Evolutionary conservation across 2,888 invertebrate genomes (phyloP), one percentile per base, ranked within the genome.

Genomic region (Boloria euphrosyne): DNA sequence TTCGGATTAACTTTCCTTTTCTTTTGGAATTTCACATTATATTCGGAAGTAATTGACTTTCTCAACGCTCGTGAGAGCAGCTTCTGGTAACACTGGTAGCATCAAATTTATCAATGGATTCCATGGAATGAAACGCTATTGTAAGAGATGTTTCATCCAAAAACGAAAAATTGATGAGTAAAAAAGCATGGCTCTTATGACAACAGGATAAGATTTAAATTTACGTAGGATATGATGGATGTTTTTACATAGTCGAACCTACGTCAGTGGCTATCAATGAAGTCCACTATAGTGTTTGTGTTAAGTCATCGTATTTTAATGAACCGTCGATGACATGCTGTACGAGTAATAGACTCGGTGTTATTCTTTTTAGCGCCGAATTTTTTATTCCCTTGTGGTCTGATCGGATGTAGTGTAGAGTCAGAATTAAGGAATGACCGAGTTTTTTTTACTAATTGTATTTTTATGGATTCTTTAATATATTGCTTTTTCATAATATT

Each of bases 261-360:
- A 89, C 89, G 90, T 89, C 86, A 80, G 86, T 84, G 88, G 86
- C 89, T 89, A 90, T 92, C 92, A 92, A 92, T 92, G 92, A 91
- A 92, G 90, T 89, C 88, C 89, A 90, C 86, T 89, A 86, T 86
- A 79, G 80, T 87, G 84, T 90, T 91, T 90, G 82, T 91, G 92
- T 90, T 84, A 84, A 92, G 92, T 92, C 92, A 92, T 92, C 90
- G 89, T 78, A 86, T 92, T 92, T 92, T 92, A 92, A 92, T 92
- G 92, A 92, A 91, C 86, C 87, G 82, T 85, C 90, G 91, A 92
- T 92, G 92, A 92, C 92, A 90, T 88, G 92, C 90, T 84, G 85
- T 87, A 90, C 87, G 83, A 84, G 88, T 91, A 90, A 92, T 90
- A 89, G 91, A 91, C 89, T 87, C 84, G 80, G 84, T 84, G 88